Base-by-base conservation (phyloP, 2,888 invertebrate genomes). In the Drosophila stalkeri region DNA sequence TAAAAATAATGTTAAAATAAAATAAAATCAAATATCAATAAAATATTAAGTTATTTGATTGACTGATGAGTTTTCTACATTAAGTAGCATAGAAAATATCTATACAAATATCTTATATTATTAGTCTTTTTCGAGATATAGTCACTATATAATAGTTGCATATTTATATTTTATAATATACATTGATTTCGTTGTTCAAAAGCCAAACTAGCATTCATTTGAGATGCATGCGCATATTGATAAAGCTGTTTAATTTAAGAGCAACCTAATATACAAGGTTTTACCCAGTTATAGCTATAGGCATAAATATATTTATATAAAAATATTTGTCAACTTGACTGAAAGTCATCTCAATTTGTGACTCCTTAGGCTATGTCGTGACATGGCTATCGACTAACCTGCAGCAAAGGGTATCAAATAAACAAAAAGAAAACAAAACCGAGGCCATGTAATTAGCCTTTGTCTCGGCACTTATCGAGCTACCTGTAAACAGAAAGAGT, bases 391-490 rank as follows among this genome's bases (percentile, higher is more conserved):
- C 44, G 47, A 37, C n/a, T n/a, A 46, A 20, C n/a, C 14, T 20
- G 20, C 35, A 2, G n/a, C 49, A 49, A 44, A 55, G 63, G 56
- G 52, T 52, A 61, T 56, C 35, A 46, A 35, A 39, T n/a, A 46
- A 35, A 56, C 49, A 63, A 37, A 51, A 60, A 33, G 39, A 46
- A 41, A 52, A 71, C 56, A 72, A 51, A 66, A 61, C 39, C 43
- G 57, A 59, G 46, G 54, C 23, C 27, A 51, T 64, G 66, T 67
- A 80, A 80, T 80, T 80, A 80, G 77, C 70, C 80, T 61, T 70
- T 39, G 57, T 27, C 59, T 52, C 5, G 27, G 44, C 55, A 62
- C 62, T 64, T 64, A 61, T 62, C 49, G 61, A 18, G 39, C 52
- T 54, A 16, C 20, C 16, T n/a, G 31, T 3, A 33, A 33, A 46